phyloP scores from a whole-genome alignment of 2,797 vertebrate genomes.

The Sparidentex hasta region DNA sequence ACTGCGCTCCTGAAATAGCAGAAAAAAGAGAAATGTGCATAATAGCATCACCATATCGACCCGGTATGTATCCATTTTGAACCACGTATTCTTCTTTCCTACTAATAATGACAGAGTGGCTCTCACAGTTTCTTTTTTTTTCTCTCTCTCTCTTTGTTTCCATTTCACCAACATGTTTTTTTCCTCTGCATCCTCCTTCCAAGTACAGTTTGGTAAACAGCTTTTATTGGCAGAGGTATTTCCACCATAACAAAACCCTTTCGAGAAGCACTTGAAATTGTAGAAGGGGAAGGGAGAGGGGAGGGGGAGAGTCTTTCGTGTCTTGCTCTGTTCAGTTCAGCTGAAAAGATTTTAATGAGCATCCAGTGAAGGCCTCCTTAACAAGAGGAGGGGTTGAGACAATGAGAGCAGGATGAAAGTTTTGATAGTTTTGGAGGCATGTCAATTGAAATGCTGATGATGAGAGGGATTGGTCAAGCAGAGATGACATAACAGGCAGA shows the following conservation, averaged over 20 bases:
- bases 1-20: too few relatives aligned
- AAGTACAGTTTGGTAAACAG: conserved; percentile 31
- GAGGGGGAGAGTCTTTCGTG: conserved; percentile 22
- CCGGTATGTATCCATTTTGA: too few relatives aligned
- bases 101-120: conserved; percentile 2
- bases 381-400: conserved; percentile 31
- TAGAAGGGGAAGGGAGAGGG: conserved; percentile 28
- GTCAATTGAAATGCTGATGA: conserved; percentile 47
- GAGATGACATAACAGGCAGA: conserved; percentile 25
- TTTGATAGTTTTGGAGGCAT: conserved; percentile 41
- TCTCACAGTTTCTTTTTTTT: neutral
- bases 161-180: conserved; percentile 29
- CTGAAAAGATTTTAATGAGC: conserved; percentile 71
- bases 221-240: conserved; percentile 39
- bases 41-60: too few relatives aligned
- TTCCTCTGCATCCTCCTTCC: conserved; percentile 29
- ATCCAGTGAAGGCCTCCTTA: conserved; percentile 44
- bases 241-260: conserved; percentile 47
- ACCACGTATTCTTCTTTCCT: neutral
- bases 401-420: conserved; percentile 14
- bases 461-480: conserved; percentile 57
- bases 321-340: conserved; percentile 51
- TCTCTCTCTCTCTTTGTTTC: conserved; percentile 3
- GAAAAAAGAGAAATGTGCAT: too few relatives aligned
- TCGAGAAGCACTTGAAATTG: conserved; percentile 53